phyloP scores from a whole-genome alignment of 2,797 vertebrate genomes.

The Steatocranus sp. region DNA sequence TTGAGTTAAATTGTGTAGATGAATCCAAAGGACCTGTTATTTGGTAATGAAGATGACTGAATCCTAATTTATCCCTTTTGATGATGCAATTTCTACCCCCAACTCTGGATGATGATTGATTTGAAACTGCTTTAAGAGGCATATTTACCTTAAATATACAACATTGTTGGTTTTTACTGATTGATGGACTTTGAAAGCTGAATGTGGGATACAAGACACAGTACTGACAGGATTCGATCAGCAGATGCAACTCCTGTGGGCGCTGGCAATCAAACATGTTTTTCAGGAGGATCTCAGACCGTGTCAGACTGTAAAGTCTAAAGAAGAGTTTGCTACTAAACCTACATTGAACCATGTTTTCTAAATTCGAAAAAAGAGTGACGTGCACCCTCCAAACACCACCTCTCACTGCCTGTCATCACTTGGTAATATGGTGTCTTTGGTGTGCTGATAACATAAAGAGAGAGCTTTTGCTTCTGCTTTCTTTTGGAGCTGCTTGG shows the following conservation, averaged over 20 bases:
- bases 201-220: not conserved
- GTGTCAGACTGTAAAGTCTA: not conserved
- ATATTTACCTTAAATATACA: not conserved
- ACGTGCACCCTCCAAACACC: not conserved
- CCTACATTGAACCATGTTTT: not conserved
- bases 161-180: not conserved
- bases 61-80: not conserved
- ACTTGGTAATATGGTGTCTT: not conserved
- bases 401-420: not conserved
- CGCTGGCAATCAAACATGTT: accelerated
- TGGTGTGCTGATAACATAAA: not conserved
- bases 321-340: not conserved
- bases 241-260: not conserved
- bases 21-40: not conserved
- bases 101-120: not conserved
- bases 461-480: not conserved
- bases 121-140: too few relatives aligned
- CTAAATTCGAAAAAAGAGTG: too few relatives aligned
- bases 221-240: not conserved
- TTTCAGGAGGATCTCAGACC: not conserved
- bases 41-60: not conserved
- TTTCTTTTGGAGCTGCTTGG: not conserved
- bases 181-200: not conserved
- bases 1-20: not conserved
- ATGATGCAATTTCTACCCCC: not conserved